These are phyloP conservation scores for Mythimna loreyi DNA, from an alignment of 2,888 invertebrate genomes.

Conservation along the genomic window DNA sequence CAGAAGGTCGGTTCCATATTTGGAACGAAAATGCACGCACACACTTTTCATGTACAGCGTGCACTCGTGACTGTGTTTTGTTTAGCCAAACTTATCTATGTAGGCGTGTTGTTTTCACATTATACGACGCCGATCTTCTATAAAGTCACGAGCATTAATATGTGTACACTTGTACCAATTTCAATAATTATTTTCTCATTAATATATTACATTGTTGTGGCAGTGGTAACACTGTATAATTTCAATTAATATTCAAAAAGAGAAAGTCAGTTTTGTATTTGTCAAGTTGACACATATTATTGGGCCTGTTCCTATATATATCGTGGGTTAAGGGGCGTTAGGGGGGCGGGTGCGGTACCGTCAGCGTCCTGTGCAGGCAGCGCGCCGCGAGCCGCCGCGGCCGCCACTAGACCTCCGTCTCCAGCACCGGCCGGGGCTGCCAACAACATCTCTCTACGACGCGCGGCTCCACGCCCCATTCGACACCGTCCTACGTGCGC, in stretches of 20 bases:
- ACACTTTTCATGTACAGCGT: not conserved
- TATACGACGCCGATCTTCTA: not conserved
- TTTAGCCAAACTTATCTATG: slow-evolving; percentile 3
- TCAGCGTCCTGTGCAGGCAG: slow-evolving; percentile 89
- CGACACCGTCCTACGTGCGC: slow-evolving; percentile 88
- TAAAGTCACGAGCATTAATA: slow-evolving; percentile 12
- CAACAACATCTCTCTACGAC: slow-evolving; percentile 90
- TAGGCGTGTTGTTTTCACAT: not conserved
- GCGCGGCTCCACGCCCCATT: slow-evolving; percentile 87
- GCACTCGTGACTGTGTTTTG: not conserved
- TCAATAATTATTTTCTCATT: not conserved
- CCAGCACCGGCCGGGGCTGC: slow-evolving; percentile 89
- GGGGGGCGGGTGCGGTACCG: slow-evolving; percentile 79
- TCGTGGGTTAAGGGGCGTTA: slow-evolving; percentile 38
- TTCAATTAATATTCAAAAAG: not conserved
- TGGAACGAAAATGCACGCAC: slow-evolving; percentile 2
- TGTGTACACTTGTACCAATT: not conserved
- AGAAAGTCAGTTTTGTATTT: no score
- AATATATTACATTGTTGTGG: not conserved
- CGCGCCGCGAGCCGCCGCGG: slow-evolving; percentile 88
- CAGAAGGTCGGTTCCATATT: not conserved
- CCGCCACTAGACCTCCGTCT: slow-evolving; percentile 91
- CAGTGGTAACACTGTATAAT: not conserved
- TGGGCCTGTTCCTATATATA: slow-evolving; percentile 18
- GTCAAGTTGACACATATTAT: not conserved